phyloP scores from a whole-genome alignment of 2,113 vertebrate genomes.

The Toxostoma redivivum region DNA sequence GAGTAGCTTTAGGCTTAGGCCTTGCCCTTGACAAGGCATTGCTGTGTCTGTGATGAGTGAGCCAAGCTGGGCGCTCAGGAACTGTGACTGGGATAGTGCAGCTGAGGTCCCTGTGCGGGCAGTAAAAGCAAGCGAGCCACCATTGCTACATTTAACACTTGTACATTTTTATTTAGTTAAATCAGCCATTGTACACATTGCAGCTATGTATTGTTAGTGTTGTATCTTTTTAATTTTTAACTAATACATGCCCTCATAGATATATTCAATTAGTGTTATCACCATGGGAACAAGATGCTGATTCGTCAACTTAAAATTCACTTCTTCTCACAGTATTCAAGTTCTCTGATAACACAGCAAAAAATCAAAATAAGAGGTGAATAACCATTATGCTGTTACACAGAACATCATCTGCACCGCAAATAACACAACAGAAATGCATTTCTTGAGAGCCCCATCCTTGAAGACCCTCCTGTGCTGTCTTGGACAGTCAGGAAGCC shows the following conservation, averaged over 20 bases:
- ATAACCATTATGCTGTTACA: constrained; percentile 80
- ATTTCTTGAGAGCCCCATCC: constrained; percentile 68
- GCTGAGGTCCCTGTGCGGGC: fast-evolving
- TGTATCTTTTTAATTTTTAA: constrained; percentile 84
- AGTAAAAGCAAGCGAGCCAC: neutral
- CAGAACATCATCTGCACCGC: constrained; percentile 83
- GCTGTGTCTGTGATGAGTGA: fast-evolving
- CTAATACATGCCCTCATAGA: constrained; percentile 95
- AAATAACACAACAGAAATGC: constrained; percentile 82
- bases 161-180: constrained; percentile 93
- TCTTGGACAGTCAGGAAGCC: constrained; percentile 44
- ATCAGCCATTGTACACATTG: constrained; percentile 93
- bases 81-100: fast-evolving
- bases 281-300: constrained; percentile 95
- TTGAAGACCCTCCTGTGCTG: constrained; percentile 56
- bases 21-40: fast-evolving
- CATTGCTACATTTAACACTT: constrained; percentile 81
- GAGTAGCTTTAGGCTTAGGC: neutral
- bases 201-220: constrained; percentile 90
- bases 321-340: constrained; percentile 90
- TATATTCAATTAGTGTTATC: constrained; percentile 92
- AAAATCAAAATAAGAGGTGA: constrained; percentile 75
- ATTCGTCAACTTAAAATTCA: constrained; percentile 89
- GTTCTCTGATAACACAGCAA: constrained; percentile 86
- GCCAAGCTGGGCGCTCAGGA: neutral